Percentiles rank a stretch among this genome's conserved stretches.
These are phyloP conservation scores for Osedax fenrisi DNA, from an alignment of 2,888 invertebrate genomes.

Conservation along the genomic window DNA sequence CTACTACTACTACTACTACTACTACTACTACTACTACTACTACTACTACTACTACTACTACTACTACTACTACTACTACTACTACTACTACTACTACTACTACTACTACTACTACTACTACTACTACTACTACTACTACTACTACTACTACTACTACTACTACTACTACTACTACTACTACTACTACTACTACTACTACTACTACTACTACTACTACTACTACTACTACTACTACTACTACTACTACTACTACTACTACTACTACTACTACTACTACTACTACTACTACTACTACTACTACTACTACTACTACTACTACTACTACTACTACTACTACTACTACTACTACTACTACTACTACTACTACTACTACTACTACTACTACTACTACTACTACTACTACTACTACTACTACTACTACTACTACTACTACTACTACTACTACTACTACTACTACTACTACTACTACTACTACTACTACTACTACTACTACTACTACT, in stretches of 20 bases:
- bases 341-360: constrained; percentile 18
- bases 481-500: constrained; percentile 24
- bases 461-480: constrained; percentile 25
- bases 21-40: constrained; percentile 22
- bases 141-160: background rate
- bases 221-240: constrained; percentile 22
- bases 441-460: constrained; percentile 21
- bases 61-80: constrained; percentile 24
- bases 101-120: background rate
- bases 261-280: constrained; percentile 25
- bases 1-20: constrained; percentile 23
- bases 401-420: constrained; percentile 2
- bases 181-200: background rate
- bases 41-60: constrained; percentile 23
- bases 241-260: constrained; percentile 25
- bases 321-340: constrained; percentile 18
- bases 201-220: background rate
- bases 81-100: constrained; percentile 19
- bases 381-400: constrained; percentile 10
- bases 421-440: constrained; percentile 5
- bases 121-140: constrained; percentile 1
- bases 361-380: constrained; percentile 18
- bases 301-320: constrained; percentile 14
- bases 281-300: constrained; percentile 24
- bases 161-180: background rate